Conservation (phyloP, 2,888 invertebrate species). For the Xylota sylvarum region DNA sequence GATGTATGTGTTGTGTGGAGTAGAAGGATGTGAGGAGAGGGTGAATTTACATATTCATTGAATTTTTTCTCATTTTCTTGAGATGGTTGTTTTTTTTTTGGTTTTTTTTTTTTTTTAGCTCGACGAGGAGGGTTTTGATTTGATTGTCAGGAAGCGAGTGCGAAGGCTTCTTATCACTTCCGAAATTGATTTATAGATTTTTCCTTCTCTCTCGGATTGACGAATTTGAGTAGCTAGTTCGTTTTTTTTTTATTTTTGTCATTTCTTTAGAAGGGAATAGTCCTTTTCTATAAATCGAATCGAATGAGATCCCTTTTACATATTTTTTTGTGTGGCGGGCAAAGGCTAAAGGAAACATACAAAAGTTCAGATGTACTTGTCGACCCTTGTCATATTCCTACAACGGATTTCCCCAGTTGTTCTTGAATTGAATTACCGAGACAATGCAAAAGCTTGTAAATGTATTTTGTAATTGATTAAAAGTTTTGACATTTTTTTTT, state of each 20-base stretch:
- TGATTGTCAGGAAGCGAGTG: slow-evolving; percentile 51
- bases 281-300: slow-evolving; percentile 16
- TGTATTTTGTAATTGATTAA: slow-evolving; percentile 59
- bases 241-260: slow-evolving; percentile 5
- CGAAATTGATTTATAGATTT: slow-evolving; percentile 57
- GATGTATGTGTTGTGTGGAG: slow-evolving; percentile 21
- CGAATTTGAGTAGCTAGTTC: slow-evolving; percentile 24
- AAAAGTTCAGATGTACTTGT: slow-evolving; percentile 22
- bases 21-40: background rate
- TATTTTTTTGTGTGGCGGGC: slow-evolving; percentile 14
- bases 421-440: slow-evolving; percentile 41
- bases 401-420: slow-evolving; percentile 19
- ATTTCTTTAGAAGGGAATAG: background rate
- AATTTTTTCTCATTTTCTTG: slow-evolving; percentile 41
- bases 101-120: background rate
- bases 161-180: slow-evolving; percentile 45
- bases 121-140: slow-evolving; percentile 28
- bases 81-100: background rate
- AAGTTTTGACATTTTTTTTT: slow-evolving; percentile 28
- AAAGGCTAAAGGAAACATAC: slow-evolving; percentile 11
- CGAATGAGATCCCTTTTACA: slow-evolving; percentile 5
- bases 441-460: slow-evolving; percentile 30
- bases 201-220: slow-evolving; percentile 15
- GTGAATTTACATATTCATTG: slow-evolving; percentile 67
- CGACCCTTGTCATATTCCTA: slow-evolving; percentile 47